Conservation (phyloP, 1,140 invertebrate genomes). For the Caenorhabditis tropicalis region DNA sequence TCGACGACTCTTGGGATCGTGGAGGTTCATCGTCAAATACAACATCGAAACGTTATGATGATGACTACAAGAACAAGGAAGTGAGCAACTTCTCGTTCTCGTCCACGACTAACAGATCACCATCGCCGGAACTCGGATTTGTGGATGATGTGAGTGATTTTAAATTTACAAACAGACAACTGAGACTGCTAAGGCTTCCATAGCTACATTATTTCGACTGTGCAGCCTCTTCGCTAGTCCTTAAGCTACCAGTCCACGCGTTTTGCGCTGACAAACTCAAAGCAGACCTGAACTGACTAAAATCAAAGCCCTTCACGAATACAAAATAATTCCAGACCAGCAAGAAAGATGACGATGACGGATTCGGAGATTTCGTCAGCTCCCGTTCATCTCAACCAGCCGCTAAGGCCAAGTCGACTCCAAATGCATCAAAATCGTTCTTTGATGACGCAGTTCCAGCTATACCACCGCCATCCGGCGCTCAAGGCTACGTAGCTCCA, state of each 20-base stretch:
- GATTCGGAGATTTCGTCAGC: conserved; percentile 62
- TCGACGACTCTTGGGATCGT: neutral
- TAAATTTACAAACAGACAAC: too few relatives aligned
- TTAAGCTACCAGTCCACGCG: too few relatives aligned
- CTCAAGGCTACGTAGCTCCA: neutral
- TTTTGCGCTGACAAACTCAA: too few relatives aligned
- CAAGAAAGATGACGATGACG: conserved; percentile 57
- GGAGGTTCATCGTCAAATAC: neutral
- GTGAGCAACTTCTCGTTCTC: conserved; percentile 61
- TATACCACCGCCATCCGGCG: neutral
- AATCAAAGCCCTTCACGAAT: too few relatives aligned
- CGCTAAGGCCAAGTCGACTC: neutral
- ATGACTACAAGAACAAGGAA: conserved; percentile 53
- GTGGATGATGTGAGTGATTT: conserved; percentile 45
- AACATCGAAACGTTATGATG: conserved; percentile 27
- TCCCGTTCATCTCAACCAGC: conserved; percentile 48
- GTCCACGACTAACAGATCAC: conserved; percentile 38
- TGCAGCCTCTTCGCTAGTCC: too few relatives aligned
- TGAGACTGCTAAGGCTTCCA: neutral
- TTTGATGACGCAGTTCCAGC: neutral
- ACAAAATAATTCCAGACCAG: neutral
- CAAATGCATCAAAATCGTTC: neutral
- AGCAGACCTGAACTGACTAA: too few relatives aligned
- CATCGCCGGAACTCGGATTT: conserved; percentile 63
- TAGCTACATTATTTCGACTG: too few relatives aligned